Evolutionary conservation across 2,888 invertebrate genomes (phyloP), one percentile per base, ranked within the genome.

Genomic region (Melanchra persicariae): DNA sequence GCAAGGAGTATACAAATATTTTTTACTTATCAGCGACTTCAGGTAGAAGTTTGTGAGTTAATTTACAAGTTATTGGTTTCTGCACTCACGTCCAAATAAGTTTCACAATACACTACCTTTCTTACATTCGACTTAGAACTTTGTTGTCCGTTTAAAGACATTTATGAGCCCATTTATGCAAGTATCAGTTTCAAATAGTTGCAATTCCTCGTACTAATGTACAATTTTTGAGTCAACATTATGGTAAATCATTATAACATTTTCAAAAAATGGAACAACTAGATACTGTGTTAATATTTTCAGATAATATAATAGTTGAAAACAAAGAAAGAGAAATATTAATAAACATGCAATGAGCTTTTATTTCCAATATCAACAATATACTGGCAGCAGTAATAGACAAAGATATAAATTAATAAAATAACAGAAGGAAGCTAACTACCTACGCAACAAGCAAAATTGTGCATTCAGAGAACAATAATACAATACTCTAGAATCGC

Each of bases 1-100:
- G 49, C 54, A 45, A 58, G n/a, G 22, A 59, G 45, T 43, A 26
- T 17, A 55, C 10, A 74, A 77, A 71, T 81, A 79, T 77, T 76
- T 85, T 85, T 81, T 72, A 85, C 74, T 86, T 83, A 83, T 78
- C 71, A 73, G 65, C 57, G 37, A 49, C 55, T 70, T 69, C 74
- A 73, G 63, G 61, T 70, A 73, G 83, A 91, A 91, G 81, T 90
- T 89, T 52, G 59, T 69, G 79, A 88, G 85, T 87, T 84, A 88
- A 87, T 80, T 91, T 89, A 91, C 90, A 91, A 86, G 84, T 89
- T 91, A 91, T 89, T 86, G 87, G 87, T 85, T 88, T 87, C 84
- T 87, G 88, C 89, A 89, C 89, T 91, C 81, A 76, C 79, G 72
- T 81, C 76, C 79, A 79, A 87, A 88, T 85, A 88, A 86, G 74